These are phyloP conservation scores for Spilosoma lubricipeda DNA, from an alignment of 2,888 invertebrate species.

Conservation along the genomic window DNA sequence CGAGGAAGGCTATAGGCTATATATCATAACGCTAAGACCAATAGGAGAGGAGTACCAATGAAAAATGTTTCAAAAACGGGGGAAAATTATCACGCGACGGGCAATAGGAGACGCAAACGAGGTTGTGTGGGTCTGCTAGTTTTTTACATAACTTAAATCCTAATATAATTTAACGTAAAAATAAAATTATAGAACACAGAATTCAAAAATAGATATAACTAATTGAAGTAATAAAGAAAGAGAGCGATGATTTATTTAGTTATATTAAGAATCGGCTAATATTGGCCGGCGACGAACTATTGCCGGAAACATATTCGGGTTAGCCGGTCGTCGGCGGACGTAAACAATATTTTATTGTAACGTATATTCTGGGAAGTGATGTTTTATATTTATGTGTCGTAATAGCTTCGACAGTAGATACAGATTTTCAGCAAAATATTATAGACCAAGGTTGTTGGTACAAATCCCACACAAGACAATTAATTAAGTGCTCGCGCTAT, in stretches of 20 bases:
- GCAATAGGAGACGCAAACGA: too few relatives aligned
- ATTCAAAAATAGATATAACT: not conserved
- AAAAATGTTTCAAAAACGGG: too few relatives aligned
- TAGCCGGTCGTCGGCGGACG: slow-evolving; percentile 42
- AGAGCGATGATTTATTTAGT: slow-evolving; percentile 10
- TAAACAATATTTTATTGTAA: slow-evolving; percentile 36
- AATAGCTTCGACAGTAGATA: not conserved
- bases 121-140: too few relatives aligned
- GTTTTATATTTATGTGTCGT: not conserved
- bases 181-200: not conserved
- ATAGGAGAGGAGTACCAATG: too few relatives aligned
- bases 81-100: too few relatives aligned
- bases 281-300: slow-evolving; percentile 27
- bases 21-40: too few relatives aligned
- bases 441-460: too few relatives aligned
- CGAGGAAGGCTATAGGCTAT: too few relatives aligned
- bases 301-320: slow-evolving; percentile 63
- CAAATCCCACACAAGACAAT: too few relatives aligned
- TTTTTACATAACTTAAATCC: too few relatives aligned
- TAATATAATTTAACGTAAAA: too few relatives aligned
- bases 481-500: too few relatives aligned
- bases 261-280: slow-evolving; percentile 26
- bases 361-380: slow-evolving; percentile 25
- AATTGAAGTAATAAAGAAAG: not conserved
- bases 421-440: not conserved